Conservation (phyloP, 2,113 vertebrate genomes). For the Budorcas taxicolor region DNA sequence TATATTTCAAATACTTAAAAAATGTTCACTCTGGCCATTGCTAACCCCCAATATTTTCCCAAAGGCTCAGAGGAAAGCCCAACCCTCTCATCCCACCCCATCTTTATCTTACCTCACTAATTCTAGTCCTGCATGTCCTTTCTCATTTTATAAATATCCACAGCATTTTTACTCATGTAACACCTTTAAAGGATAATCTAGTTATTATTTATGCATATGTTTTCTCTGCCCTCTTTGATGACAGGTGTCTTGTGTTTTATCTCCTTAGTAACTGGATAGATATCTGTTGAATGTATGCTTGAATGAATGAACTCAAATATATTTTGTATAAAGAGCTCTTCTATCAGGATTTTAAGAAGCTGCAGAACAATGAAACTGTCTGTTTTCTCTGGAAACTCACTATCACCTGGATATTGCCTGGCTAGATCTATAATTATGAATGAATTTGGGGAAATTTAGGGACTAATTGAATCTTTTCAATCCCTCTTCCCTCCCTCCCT, state of each 20-base stretch:
- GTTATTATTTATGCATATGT: not conserved
- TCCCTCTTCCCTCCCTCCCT: rapidly evolving
- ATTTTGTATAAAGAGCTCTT: not conserved
- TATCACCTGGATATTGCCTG: not conserved
- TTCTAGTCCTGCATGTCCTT: not conserved
- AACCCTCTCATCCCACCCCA: not conserved
- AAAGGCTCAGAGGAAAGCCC: not conserved
- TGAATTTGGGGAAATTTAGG: not conserved
- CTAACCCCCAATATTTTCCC: not conserved
- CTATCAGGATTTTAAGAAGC: not conserved
- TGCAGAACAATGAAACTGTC: not conserved
- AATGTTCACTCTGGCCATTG: not conserved
- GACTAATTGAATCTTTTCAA: not conserved
- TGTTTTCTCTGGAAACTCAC: not conserved
- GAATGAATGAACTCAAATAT: not conserved
- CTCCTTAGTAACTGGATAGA: not conserved
- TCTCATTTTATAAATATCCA: not conserved
- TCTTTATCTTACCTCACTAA: not conserved
- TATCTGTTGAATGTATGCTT: not conserved
- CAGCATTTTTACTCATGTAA: not conserved
- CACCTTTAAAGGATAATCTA: not conserved
- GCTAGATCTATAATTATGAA: not conserved
- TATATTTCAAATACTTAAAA: not conserved
- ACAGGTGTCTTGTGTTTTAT: not conserved
- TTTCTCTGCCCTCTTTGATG: not conserved